These are phyloP conservation scores for Rhagonycha fulva DNA, from an alignment of 2,888 invertebrate genomes.

Conservation along the genomic window DNA sequence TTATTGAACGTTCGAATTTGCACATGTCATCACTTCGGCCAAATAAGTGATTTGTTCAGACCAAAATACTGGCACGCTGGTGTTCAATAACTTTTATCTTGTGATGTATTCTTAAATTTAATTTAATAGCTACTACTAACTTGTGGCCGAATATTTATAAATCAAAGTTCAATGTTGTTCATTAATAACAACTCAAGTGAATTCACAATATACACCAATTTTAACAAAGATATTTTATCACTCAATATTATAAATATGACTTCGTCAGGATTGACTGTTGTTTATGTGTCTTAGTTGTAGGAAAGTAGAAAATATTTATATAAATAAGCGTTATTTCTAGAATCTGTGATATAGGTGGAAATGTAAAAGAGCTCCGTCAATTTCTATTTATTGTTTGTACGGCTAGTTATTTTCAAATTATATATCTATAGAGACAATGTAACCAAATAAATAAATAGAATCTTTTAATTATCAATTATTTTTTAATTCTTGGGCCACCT, in stretches of 20 bases:
- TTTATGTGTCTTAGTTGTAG: slow-evolving; percentile 34
- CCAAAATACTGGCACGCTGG: slow-evolving; percentile 24
- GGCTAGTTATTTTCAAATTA: slow-evolving; percentile 25
- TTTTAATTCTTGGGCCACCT: no score
- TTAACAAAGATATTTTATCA: slow-evolving; percentile 43
- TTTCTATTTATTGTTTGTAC: slow-evolving; percentile 38
- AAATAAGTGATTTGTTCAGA: slow-evolving; percentile 27
- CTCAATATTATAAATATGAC: slow-evolving; percentile 36
- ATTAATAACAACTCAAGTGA: slow-evolving; percentile 38
- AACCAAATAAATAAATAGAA: slow-evolving; percentile 24
- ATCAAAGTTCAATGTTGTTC: slow-evolving; percentile 29
- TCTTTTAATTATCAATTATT: slow-evolving; percentile 14
- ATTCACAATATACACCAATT: slow-evolving; percentile 45
- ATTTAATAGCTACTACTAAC: slow-evolving; percentile 21
- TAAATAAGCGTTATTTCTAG: slow-evolving; percentile 43
- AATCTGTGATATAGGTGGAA: slow-evolving; percentile 47
- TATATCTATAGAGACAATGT: slow-evolving; percentile 25
- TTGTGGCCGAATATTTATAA: slow-evolving; percentile 28
- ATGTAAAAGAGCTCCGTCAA: slow-evolving; percentile 44
- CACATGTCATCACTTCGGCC: slow-evolving; percentile 22
- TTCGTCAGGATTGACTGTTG: slow-evolving; percentile 40
- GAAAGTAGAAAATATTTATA: slow-evolving; percentile 37
- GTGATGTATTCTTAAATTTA: slow-evolving; percentile 27
- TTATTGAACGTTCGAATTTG: slow-evolving; percentile 8
- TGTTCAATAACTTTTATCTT: slow-evolving; percentile 29